Evolutionary conservation across 2,888 invertebrate genomes (phyloP).

Genomic region (Marronus borbonicus): DNA sequence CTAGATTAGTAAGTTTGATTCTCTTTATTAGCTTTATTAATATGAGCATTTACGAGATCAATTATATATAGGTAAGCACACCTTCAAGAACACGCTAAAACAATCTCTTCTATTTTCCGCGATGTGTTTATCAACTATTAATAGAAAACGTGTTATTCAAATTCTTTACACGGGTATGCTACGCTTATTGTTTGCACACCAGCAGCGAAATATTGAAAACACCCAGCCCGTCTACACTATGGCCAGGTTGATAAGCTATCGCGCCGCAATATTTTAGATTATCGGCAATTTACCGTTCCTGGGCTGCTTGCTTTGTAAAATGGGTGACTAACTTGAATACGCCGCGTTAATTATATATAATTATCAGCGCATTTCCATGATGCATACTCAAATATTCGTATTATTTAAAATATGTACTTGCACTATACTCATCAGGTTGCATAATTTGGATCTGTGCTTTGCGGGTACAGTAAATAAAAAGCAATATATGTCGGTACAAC

Average conservation of each 20-base stretch:
- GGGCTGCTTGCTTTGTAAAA: background rate
- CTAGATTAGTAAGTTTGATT: no score
- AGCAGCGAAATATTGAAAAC: background rate
- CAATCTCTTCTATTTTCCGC: background rate
- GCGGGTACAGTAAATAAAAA: no score
- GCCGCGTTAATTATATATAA: background rate
- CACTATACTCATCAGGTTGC: no score
- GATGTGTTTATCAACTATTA: slow-evolving; percentile 5
- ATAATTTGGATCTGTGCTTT: no score
- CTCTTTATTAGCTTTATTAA: no score
- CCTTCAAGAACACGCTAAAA: no score
- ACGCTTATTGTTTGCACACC: background rate
- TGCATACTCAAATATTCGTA: no score
- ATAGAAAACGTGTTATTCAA: slow-evolving; percentile 8
- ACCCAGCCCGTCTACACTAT: background rate
- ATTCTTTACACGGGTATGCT: background rate
- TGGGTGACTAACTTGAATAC: slow-evolving; percentile 1
- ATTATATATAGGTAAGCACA: no score
- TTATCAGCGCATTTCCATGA: background rate
- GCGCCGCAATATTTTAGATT: slow-evolving; percentile 12
- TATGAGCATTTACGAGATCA: no score
- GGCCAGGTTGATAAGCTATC: slow-evolving; percentile 22
- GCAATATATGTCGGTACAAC: no score
- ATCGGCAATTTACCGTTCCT: background rate
- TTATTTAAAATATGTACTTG: no score